Conservation (phyloP, 2,797 vertebrate species). For the Danio albolineatus region DNA sequence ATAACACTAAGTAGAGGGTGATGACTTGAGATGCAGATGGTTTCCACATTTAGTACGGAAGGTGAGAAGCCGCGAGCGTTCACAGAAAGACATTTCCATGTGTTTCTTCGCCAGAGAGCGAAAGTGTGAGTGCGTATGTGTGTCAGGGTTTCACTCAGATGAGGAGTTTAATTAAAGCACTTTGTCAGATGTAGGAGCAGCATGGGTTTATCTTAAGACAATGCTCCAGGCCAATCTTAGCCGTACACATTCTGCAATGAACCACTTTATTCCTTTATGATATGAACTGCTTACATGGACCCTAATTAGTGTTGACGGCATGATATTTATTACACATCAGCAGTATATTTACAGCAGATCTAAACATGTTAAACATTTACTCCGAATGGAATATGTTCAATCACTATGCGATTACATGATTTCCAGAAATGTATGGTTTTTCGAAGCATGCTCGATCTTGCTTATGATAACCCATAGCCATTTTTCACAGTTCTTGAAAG, state of each 20-base stretch:
- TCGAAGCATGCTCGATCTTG: background rate
- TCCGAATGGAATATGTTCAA: background rate
- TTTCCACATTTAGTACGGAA: conserved; percentile 47
- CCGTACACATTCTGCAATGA: conserved; percentile 6
- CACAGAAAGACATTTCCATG: conserved; percentile 29
- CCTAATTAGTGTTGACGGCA: background rate
- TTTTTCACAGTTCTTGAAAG: background rate
- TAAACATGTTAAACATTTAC: conserved; percentile 1
- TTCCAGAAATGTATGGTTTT: background rate
- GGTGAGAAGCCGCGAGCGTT: conserved; percentile 36
- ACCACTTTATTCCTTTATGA: conserved; percentile 20
- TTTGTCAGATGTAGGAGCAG: background rate
- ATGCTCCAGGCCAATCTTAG: background rate
- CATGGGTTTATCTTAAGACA: conserved; percentile 19
- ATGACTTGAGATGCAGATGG: conserved; percentile 39
- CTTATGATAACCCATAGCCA: background rate
- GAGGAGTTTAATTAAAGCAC: conserved; percentile 24
- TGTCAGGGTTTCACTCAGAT: conserved; percentile 7
- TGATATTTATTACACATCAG: background rate
- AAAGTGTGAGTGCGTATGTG: conserved; percentile 19
- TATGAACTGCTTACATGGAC: conserved; percentile 6
- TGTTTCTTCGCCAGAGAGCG: conserved; percentile 38
- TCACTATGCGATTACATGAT: background rate
- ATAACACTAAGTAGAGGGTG: conserved; percentile 25
- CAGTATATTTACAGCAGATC: conserved; percentile 31